phyloP scores from a whole-genome alignment of 2,888 invertebrate genomes.

The Meta bourneti region DNA sequence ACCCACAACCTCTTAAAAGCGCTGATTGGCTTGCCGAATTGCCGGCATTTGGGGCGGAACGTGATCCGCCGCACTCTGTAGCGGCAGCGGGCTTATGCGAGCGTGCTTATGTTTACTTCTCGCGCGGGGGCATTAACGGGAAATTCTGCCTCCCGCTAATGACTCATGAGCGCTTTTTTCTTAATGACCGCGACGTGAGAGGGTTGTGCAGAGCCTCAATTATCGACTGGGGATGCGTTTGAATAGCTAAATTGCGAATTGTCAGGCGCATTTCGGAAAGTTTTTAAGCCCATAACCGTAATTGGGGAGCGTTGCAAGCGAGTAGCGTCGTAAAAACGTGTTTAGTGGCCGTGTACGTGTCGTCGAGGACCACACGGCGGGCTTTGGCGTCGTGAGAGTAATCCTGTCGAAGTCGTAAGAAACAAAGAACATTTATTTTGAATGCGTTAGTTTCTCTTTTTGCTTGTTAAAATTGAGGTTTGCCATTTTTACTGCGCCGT shows the following conservation, averaged over 20 bases:
- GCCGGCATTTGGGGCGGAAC: too few species aligned
- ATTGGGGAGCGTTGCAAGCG: background rate
- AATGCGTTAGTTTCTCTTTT: background rate
- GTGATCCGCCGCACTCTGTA: too few species aligned
- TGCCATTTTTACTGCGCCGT: too few species aligned
- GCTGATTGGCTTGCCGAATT: too few species aligned
- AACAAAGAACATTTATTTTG: background rate
- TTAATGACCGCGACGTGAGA: background rate
- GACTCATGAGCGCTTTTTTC: background rate
- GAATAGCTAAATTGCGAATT: too few species aligned
- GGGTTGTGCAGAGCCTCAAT: background rate
- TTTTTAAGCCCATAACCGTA: background rate
- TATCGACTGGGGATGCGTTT: background rate
- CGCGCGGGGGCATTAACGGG: too few species aligned
- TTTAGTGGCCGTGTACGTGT: background rate
- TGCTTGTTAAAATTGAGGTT: too few species aligned
- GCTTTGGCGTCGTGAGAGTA: background rate
- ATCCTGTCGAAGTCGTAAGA: background rate
- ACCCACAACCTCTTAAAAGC: too few species aligned
- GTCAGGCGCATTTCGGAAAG: background rate
- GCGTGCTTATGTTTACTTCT: too few species aligned
- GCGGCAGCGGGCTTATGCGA: too few species aligned
- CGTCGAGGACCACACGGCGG: background rate
- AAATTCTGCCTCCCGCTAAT: background rate
- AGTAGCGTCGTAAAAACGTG: background rate